Evolutionary conservation across 2,113 vertebrate genomes (phyloP).

Genomic region (Zonotrichia leucophrys): DNA sequence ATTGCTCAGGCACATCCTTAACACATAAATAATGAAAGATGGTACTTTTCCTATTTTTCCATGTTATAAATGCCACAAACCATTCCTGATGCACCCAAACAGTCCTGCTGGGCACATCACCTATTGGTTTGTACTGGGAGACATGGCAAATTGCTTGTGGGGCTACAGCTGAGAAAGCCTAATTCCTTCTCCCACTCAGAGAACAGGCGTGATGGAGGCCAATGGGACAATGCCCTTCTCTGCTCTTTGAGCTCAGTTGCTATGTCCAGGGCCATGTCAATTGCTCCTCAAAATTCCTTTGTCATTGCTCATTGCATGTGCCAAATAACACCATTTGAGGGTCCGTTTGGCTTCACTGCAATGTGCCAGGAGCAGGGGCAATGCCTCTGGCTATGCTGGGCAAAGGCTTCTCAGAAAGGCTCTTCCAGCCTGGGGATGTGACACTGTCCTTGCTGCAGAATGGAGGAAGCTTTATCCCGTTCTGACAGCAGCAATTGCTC

Average conservation of each 20-base stretch:
- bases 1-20: not conserved
- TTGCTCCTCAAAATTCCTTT: not conserved
- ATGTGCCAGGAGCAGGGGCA: not conserved
- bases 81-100: not conserved
- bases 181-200: not conserved
- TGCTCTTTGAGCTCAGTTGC: not conserved
- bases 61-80: not conserved
- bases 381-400: fast-evolving
- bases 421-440: not conserved
- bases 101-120: not conserved
- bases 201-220: not conserved
- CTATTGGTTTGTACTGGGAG: not conserved
- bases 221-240: not conserved
- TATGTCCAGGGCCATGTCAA: too few relatives aligned
- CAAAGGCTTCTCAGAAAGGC: not conserved
- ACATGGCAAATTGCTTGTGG: not conserved
- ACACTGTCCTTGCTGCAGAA: not conserved
- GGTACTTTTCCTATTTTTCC: not conserved
- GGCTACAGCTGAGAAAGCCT: not conserved
- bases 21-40: not conserved
- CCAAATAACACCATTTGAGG: not conserved
- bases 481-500: not conserved
- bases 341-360: not conserved
- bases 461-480: not conserved
- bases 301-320: not conserved